Base-by-base conservation (phyloP, 2,888 invertebrate species). In the Idaea biselata region DNA sequence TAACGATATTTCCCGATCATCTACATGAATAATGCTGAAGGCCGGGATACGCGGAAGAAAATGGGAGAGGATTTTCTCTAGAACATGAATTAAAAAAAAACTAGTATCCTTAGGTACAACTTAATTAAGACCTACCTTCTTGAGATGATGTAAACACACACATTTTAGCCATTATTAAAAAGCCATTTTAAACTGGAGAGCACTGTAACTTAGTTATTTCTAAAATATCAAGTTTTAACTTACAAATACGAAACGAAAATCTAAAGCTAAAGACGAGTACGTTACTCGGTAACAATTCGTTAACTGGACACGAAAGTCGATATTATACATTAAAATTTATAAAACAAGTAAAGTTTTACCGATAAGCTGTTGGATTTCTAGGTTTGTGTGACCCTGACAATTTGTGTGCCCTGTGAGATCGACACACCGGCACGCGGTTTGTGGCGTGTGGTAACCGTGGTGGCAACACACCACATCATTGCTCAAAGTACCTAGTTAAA, bases 381-480 rank as follows among this genome's bases (percentile, higher is more conserved):
- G 17, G 44, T 62, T 68, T 63, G 54, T 58, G 54, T 59, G 61
- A 57, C 67, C 71, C 65, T 70, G 70, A 18, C 55, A 5, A 17
- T 8, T 17, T n/a, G 16, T 17, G 55, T 11, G 16, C 55, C 56
- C 56, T 18, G 56, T 18, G 18, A 56, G 56, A 14, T 56, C 55
- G 11, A 60, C 32, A 64, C 55, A 58, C 60, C 55, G 32, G 18
- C 58, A 57, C 33, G 68, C 54, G 58, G 61, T 61, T 58, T 58
- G 63, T 57, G 58, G 63, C 61, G 60, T 44, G 62, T 55, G 59
- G 62, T 65, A 60, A 33, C 60, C 55, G n/a, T n/a, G n/a, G 57
- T 63, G 56, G 60, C 58, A 63, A 63, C 63, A 64, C 66, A 62
- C n/a, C n/a, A n/a, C n/a, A n/a, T n/a, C n/a, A n/a, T n/a, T n/a